Evolutionary conservation across 2,797 vertebrate genomes (phyloP).

Genomic region (Limosa lapponica): DNA sequence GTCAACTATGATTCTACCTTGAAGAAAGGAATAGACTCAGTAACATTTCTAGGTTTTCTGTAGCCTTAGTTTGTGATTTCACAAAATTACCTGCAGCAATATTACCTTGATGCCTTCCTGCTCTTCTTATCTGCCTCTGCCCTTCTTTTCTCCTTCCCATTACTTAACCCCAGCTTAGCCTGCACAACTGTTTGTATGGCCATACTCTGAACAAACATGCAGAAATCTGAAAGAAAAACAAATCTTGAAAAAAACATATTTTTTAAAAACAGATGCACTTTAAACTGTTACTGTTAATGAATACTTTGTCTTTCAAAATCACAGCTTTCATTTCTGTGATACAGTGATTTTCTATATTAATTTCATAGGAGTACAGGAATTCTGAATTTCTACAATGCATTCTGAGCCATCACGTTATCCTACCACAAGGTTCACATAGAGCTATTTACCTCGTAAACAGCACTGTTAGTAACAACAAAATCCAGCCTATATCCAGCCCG

Average conservation of each 20-base stretch:
- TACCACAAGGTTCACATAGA: background rate
- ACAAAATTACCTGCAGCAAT: background rate
- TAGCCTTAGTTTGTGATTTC: background rate
- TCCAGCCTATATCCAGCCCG: background rate
- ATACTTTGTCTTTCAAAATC: background rate
- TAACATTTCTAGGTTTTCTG: background rate
- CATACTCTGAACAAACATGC: background rate
- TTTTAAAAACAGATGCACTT: background rate
- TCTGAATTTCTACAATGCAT: background rate
- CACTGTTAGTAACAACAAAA: background rate
- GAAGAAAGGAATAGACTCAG: background rate
- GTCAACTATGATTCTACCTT: background rate
- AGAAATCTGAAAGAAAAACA: background rate
- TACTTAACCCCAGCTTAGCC: background rate
- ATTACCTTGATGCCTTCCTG: background rate
- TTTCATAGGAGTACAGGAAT: background rate
- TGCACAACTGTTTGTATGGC: background rate
- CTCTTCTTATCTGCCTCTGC: background rate
- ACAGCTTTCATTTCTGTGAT: fast-evolving
- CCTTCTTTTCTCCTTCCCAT: background rate
- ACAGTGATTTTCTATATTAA: background rate
- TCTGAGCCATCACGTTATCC: background rate
- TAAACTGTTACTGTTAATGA: background rate
- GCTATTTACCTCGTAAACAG: background rate
- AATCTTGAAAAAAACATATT: background rate